Conservation (phyloP, 92 coral and sea anemone species). For the Meandrina meandrites region DNA sequence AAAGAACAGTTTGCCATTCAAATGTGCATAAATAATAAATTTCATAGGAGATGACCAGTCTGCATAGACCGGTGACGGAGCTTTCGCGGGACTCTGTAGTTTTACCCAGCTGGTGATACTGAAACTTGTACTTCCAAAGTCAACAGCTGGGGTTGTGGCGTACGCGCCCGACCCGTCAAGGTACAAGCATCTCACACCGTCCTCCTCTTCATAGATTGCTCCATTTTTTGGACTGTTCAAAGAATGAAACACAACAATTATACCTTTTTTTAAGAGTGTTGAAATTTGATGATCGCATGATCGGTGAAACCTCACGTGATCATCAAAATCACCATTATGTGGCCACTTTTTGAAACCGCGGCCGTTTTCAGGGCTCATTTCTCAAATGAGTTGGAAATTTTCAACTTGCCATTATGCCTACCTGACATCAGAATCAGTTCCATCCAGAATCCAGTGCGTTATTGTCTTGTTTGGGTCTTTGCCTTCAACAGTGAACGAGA, state of each 20-base stretch:
- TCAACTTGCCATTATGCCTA: neutral
- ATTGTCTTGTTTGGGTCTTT: neutral
- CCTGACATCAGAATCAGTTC: constrained; percentile 9
- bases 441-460: constrained; percentile 20
- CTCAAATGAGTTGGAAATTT: no score
- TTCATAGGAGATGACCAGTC: neutral
- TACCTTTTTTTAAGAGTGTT: no score
- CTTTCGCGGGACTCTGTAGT: neutral
- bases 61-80: neutral
- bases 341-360: no score
- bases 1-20: neutral
- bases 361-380: no score
- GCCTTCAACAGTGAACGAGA: neutral
- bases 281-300: no score
- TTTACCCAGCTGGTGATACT: constrained; percentile 30
- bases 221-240: neutral
- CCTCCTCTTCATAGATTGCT: constrained; percentile 15
- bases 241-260: neutral
- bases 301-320: no score
- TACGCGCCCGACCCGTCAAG: constrained; percentile 10
- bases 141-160: constrained; percentile 31
- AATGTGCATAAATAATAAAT: neutral
- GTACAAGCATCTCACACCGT: constrained; percentile 5
- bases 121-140: constrained; percentile 11
- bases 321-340: no score